Conservation (phyloP, 2,113 vertebrate species). For the Hypocryptadius cinnamomeus region DNA sequence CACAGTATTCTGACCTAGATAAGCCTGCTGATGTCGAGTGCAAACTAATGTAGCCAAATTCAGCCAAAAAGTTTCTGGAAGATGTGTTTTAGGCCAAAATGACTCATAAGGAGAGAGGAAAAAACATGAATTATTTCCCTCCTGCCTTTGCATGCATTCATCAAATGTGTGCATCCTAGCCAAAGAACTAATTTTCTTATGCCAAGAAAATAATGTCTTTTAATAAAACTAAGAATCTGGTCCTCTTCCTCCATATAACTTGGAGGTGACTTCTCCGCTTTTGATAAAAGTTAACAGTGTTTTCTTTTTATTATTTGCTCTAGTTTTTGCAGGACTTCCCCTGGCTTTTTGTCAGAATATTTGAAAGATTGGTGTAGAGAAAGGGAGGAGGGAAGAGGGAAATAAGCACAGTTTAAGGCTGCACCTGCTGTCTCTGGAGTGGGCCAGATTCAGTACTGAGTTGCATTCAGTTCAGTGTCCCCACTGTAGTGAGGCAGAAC, state of each 20-base stretch:
- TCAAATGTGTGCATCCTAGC: background rate
- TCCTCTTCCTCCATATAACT: constrained; percentile 18
- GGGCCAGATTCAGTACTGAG: background rate
- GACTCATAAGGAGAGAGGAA: constrained; percentile 44
- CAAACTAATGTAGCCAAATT: background rate
- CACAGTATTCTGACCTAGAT: background rate
- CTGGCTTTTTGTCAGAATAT: background rate
- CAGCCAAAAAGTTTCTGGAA: constrained; percentile 39
- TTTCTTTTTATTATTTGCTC: background rate
- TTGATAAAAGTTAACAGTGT: background rate
- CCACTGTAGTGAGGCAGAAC: background rate
- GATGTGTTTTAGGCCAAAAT: constrained; percentile 23
- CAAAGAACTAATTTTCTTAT: constrained; percentile 14
- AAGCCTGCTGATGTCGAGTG: background rate
- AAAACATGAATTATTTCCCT: constrained; percentile 50
- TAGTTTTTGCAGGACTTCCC: background rate
- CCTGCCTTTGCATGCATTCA: constrained; percentile 10
- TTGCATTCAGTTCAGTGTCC: background rate
- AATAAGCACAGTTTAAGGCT: background rate
- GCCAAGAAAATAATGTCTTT: constrained; percentile 16
- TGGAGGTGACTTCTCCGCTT: background rate
- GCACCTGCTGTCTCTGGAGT: constrained; percentile 43
- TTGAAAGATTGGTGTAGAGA: background rate
- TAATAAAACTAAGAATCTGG: background rate
- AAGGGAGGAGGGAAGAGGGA: constrained; percentile 15